Evolutionary conservation across 2,797 vertebrate species (phyloP), one percentile per base, ranked within the genome.

Genomic region (Mormyrus proboscirostris): DNA sequence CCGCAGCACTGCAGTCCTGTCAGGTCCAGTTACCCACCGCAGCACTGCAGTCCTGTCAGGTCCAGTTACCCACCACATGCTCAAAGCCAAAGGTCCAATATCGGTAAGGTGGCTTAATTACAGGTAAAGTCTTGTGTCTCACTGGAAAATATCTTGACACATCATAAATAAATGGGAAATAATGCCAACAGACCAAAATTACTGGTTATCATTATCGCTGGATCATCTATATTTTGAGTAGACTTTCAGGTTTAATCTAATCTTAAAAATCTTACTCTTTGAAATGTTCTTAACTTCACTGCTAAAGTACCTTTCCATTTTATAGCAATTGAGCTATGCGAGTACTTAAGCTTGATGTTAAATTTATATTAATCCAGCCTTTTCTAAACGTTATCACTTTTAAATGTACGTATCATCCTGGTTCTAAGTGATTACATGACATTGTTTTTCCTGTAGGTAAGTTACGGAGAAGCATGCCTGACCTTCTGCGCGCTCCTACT

Each of bases 381-480:
- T 73, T 41, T 41, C 14, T 19, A 76, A 38, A 41, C 41, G 1
- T 12, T 76, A 76, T 76, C 69, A 19, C 33, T 19, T 76, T 41
- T 76, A 38, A 76, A 6, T 76, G 19, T 76, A 16, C 2, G 1
- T 76, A 38, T 44, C 73, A 41, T 16, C 33, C 12, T 0, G 33
- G 73, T 79, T n/a, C 73, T 44, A 16, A 76, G 8, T 85, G 44
- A n/a, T 47, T 90, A 16, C 19, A 69, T 33, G 49, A 55, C 53
- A 14, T 33, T 5, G 0, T 0, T 88, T 94, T 79, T 90, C 86
- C 22, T 93, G 57, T 91, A 99, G 98, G 98, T 95, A 98, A 97
- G 86, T 96, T 98, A 90, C 95, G 97, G 90, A 96, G 97, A 91
- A 96, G 95, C 91, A 95, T 96, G 95, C 95, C 95, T 14, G 94